These are phyloP conservation scores for Procambarus clarkii DNA, from an alignment of 1,140 invertebrate species.

Conservation along the genomic window DNA sequence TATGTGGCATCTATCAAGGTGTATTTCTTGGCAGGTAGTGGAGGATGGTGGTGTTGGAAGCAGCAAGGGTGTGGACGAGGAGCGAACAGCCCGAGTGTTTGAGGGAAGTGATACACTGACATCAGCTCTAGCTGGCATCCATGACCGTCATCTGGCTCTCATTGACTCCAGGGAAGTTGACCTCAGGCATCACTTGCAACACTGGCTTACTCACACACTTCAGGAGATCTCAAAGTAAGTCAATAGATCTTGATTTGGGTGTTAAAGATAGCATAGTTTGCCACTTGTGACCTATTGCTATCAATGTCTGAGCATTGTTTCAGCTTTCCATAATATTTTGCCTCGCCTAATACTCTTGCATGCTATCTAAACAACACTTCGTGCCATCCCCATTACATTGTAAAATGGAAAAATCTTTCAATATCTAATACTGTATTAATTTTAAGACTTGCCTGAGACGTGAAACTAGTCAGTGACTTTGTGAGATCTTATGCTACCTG, in stretches of 20 bases:
- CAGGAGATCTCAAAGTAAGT: conserved; percentile 51
- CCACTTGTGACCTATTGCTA: too few relatives aligned
- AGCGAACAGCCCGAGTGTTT: conserved; percentile 56
- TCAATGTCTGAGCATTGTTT: too few relatives aligned
- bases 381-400: too few relatives aligned
- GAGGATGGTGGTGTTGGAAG: conserved; percentile 18
- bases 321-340: too few relatives aligned
- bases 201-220: conserved; percentile 60
- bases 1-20: background rate
- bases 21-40: background rate
- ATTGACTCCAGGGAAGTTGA: conserved; percentile 63
- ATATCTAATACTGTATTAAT: too few relatives aligned
- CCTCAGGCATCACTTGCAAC: conserved; percentile 52
- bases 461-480: too few relatives aligned
- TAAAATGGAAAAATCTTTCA: too few relatives aligned
- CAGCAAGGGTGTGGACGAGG: background rate
- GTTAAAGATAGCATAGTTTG: too few relatives aligned
- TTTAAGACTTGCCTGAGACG: too few relatives aligned
- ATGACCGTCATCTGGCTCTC: conserved; percentile 65
- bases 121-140: conserved; percentile 63
- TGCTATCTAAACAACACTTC: too few relatives aligned
- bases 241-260: background rate
- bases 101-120: conserved; percentile 69
- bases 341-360: too few relatives aligned
- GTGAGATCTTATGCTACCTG: too few relatives aligned